A percentile compares a stretch with the other conserved stretches of the same genome.
These are phyloP conservation scores for Ditula angustiorana DNA, from an alignment of 2,888 invertebrate genomes.

Conservation along the genomic window DNA sequence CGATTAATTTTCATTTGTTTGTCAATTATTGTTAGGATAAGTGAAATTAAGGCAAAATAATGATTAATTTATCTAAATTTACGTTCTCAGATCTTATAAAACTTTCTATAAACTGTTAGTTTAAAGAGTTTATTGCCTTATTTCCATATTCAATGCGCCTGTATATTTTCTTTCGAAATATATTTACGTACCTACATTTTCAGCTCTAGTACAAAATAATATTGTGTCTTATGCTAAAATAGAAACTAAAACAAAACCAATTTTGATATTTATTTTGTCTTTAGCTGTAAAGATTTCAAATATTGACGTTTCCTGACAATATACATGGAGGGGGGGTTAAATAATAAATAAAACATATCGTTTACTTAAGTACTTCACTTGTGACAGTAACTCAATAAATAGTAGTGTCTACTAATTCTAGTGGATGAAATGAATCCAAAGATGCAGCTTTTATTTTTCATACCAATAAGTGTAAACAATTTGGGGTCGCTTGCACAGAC, in stretches of 20 bases:
- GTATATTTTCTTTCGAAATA: constrained; percentile 17
- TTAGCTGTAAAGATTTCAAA: constrained; percentile 29
- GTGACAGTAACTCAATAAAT: constrained; percentile 78
- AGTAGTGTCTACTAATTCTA: constrained; percentile 52
- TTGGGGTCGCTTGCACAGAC: constrained; percentile 24
- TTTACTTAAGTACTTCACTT: constrained; percentile 71
- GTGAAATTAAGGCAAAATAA: constrained; percentile 56
- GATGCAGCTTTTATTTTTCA: constrained; percentile 82
- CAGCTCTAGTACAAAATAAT: constrained; percentile 74
- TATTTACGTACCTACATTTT: constrained; percentile 42
- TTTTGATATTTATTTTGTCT: constrained; percentile 23
- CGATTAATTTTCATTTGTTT: constrained; percentile 58
- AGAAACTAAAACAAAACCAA: constrained; percentile 37
- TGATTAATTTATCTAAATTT: constrained; percentile 13
- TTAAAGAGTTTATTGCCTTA: too few species aligned
- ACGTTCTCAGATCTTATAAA: constrained; percentile 19
- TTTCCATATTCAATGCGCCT: constrained; percentile 12
- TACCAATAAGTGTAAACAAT: constrained; percentile 68
- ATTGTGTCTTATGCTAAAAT: constrained; percentile 66
- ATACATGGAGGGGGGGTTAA: constrained; percentile 51
- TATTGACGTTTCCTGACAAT: constrained; percentile 38
- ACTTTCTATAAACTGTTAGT: too few species aligned
- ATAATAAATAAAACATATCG: constrained; percentile 73
- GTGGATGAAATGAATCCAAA: constrained; percentile 66
- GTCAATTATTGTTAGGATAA: constrained; percentile 68